Evolutionary conservation across 2,888 invertebrate genomes (phyloP).

Genomic region (Sphaerophoria rueppellii): DNA sequence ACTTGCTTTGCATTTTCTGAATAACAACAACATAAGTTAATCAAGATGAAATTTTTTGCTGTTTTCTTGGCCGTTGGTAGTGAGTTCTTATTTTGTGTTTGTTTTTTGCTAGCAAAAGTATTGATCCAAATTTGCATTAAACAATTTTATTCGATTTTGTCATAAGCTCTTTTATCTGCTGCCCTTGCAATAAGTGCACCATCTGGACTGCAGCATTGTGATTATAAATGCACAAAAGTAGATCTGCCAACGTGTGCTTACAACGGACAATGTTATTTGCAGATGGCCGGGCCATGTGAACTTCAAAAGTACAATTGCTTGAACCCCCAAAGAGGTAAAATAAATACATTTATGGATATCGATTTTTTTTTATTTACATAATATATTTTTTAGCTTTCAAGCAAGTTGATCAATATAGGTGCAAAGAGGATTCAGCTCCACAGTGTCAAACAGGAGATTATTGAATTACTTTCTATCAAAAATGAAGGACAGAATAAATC

Average conservation of each 20-base stretch:
- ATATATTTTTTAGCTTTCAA: slow-evolving; percentile 21
- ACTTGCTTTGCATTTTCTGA: neutral
- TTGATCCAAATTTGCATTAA: neutral
- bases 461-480: neutral
- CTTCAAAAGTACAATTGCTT: slow-evolving; percentile 78
- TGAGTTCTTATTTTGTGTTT: slow-evolving; percentile 13
- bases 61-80: slow-evolving; percentile 20
- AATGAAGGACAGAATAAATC: neutral
- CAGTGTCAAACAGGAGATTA: slow-evolving; percentile 44
- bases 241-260: slow-evolving; percentile 77
- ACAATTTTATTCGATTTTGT: neutral
- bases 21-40: neutral
- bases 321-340: slow-evolving; percentile 74
- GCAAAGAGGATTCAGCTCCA: slow-evolving; percentile 38
- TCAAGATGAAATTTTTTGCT: slow-evolving; percentile 50
- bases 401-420: slow-evolving; percentile 40
- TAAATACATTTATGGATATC: too few relatives aligned
- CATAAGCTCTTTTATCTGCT: slow-evolving; percentile 27
- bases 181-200: slow-evolving; percentile 16
- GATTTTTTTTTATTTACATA: neutral
- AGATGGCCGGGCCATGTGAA: slow-evolving; percentile 76
- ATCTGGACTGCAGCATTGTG: slow-evolving; percentile 68
- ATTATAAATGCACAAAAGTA: slow-evolving; percentile 74
- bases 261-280: slow-evolving; percentile 77
- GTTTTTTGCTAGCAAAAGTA: too few relatives aligned